Evolutionary conservation across 2,888 invertebrate genomes (phyloP).

Genomic region (Acanthosepion esculentum): DNA sequence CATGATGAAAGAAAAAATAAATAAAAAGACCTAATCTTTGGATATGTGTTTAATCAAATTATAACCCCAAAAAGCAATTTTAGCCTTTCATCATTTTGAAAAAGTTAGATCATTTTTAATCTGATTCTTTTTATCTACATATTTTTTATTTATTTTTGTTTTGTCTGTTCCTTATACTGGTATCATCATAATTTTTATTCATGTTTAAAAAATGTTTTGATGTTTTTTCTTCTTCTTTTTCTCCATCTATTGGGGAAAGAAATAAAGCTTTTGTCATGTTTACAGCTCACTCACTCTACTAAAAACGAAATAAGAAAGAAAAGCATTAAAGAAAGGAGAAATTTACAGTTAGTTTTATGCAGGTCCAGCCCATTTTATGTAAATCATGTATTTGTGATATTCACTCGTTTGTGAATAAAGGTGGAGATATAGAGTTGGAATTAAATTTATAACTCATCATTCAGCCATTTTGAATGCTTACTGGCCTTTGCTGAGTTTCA

Average conservation of each 20-base stretch:
- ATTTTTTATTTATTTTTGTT: neutral
- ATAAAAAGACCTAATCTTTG: neutral
- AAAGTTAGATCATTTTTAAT: constrained; percentile 18
- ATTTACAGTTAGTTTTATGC: neutral
- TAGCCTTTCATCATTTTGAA: neutral
- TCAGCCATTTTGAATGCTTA: neutral
- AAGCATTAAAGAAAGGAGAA: neutral
- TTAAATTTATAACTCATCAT: constrained; percentile 33
- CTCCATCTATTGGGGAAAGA: neutral
- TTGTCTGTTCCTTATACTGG: neutral
- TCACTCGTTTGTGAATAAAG: neutral
- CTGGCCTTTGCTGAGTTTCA: neutral
- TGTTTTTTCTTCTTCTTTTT: neutral
- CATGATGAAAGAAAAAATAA: neutral
- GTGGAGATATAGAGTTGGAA: neutral
- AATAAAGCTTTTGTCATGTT: neutral
- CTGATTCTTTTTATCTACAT: neutral
- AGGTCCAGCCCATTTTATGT: constrained; percentile 6
- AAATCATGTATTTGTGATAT: neutral
- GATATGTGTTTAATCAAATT: neutral
- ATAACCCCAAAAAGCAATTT: neutral
- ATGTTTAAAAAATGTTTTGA: neutral
- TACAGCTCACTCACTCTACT: neutral
- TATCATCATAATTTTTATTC: neutral
- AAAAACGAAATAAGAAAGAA: neutral